Evolutionary conservation across 2,888 invertebrate species (phyloP).

Genomic region (Pollenia angustigena): DNA sequence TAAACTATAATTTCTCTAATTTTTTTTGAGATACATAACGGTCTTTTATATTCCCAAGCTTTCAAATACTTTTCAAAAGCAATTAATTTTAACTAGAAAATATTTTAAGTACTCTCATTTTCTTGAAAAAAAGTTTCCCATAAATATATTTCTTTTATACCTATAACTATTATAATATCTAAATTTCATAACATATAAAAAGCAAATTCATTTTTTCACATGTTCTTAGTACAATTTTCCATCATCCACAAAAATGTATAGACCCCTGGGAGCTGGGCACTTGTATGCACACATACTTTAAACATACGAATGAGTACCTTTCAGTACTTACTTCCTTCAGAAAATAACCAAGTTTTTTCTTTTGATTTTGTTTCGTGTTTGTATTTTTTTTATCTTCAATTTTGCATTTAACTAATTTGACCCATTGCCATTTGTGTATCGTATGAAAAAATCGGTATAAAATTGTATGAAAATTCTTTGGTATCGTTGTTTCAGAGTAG

Average conservation of each 20-base stretch:
- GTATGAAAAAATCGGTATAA: conserved; percentile 53
- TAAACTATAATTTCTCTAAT: too few relatives aligned
- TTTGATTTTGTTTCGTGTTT: conserved; percentile 46
- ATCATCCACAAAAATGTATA: conserved; percentile 20
- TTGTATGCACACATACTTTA: background rate
- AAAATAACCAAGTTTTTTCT: background rate
- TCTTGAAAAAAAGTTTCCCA: too few relatives aligned
- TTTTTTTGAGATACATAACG: too few relatives aligned
- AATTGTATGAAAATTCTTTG: conserved; percentile 52
- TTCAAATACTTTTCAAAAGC: too few relatives aligned
- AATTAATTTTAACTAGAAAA: too few relatives aligned
- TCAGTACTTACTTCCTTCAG: conserved; percentile 15
- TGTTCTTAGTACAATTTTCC: conserved; percentile 1
- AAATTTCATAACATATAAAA: conserved; percentile 31
- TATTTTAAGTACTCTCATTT: background rate
- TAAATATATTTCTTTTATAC: background rate
- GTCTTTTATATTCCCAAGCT: too few relatives aligned
- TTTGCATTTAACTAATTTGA: conserved; percentile 68
- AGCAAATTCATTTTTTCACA: conserved; percentile 15
- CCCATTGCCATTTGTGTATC: conserved; percentile 66
- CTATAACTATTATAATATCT: background rate
- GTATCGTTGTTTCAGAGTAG: conserved; percentile 45
- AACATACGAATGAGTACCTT: background rate
- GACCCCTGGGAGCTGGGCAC: conserved; percentile 46
- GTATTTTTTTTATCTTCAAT: background rate